Base-by-base conservation (phyloP, 1,140 invertebrate genomes). In the Babylonia areolata region DNA sequence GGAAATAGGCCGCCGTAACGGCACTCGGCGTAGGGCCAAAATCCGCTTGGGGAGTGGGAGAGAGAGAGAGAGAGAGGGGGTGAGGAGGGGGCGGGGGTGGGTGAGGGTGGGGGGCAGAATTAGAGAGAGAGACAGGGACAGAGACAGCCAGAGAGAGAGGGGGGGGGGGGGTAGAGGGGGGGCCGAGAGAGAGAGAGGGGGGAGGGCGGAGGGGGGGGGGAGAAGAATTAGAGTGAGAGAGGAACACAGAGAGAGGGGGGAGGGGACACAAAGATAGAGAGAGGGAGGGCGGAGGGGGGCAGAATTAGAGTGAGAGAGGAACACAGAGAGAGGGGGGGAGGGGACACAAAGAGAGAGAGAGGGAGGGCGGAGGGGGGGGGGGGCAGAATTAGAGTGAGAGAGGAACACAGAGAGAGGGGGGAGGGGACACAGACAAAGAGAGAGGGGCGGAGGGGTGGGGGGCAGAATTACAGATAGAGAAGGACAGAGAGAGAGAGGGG, bases 131-230 rank as follows among this genome's bases (percentile, higher is more conserved):
- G 28, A n/a, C n/a, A n/a, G 58, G 23, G 5, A n/a, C 12, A 23
- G 40, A n/a, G 33, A 28, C n/a, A 33, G 31, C 20, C 6, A 23
- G 84, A 87, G 84, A 77, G n/a, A 54, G 39, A 79, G 33, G 46
- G 35, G 46, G 46, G 9, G 17, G 46, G 1, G 79, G 46, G 37
- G 33, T n/a, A 42, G 35, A 23, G 20, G 40, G 20, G 11, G n/a
- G n/a, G 40, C n/a, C 51, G 31, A 80, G 37, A 79, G 73, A 42
- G 6, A 64, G 31, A 79, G 31, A 11, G n/a, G 71, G 39, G 31
- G 80, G 71, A 51, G 37, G 79, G 33, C 15, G 85, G 83, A 39
- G 9, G 17, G 11, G 85, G 86, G 40, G 31, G 46, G 20, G 20
- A 20, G 20, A 51, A 20, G 20, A 51, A 51, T n/a, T 6, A 51